Conservation (phyloP, 2,888 invertebrate species). For the Copidosoma aretas region DNA sequence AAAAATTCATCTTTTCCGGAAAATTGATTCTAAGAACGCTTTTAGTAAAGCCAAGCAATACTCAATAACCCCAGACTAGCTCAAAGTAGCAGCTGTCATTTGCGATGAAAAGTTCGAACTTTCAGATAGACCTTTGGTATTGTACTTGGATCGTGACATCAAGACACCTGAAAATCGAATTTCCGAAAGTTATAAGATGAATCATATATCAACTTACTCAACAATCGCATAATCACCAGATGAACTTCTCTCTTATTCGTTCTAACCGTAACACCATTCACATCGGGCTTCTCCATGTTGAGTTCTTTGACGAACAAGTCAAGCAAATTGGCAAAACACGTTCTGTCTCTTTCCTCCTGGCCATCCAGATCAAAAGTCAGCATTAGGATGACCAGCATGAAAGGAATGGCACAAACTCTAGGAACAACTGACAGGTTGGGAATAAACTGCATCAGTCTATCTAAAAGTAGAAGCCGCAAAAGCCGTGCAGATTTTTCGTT, state of each 20-base stretch:
- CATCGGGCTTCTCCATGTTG: slow-evolving; percentile 70
- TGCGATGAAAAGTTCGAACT: slow-evolving; percentile 70
- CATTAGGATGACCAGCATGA: slow-evolving; percentile 91
- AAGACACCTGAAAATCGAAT: no score
- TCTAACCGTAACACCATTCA: slow-evolving; percentile 68
- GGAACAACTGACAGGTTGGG: slow-evolving; percentile 78
- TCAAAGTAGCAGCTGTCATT: slow-evolving; percentile 74
- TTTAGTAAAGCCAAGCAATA: slow-evolving; percentile 77
- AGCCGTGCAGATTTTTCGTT: slow-evolving; percentile 70
- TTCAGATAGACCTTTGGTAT: slow-evolving; percentile 59
- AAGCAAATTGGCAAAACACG: slow-evolving; percentile 78
- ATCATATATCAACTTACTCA: no score
- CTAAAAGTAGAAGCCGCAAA: slow-evolving; percentile 76
- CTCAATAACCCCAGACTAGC: slow-evolving; percentile 74
- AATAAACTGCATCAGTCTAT: slow-evolving; percentile 79
- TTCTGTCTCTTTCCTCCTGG: slow-evolving; percentile 80
- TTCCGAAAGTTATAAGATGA: no score
- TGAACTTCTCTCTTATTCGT: slow-evolving; percentile 84
- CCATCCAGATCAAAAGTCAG: slow-evolving; percentile 88
- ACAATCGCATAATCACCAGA: slow-evolving; percentile 83
- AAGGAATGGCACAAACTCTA: slow-evolving; percentile 87
- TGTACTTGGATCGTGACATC: slow-evolving; percentile 77
- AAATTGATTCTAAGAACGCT: slow-evolving; percentile 74
- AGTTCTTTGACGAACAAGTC: slow-evolving; percentile 76
- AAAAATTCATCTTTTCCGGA: no score